A percentile compares a stretch with the other conserved stretches of the same genome.
Evolutionary conservation across 2,888 invertebrate genomes (phyloP).

Genomic region (Spodoptera littoralis): DNA sequence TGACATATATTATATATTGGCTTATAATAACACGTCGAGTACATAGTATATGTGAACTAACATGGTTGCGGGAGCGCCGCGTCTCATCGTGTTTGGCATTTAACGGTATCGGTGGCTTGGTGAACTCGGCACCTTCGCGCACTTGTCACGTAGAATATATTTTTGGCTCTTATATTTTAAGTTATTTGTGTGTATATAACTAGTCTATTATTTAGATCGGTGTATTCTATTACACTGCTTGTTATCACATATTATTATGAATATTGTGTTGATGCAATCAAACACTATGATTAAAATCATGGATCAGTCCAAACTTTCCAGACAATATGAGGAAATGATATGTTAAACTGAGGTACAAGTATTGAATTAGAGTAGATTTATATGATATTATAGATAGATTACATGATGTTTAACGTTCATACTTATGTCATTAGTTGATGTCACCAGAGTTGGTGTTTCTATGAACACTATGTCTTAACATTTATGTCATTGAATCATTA

Average conservation of each 20-base stretch:
- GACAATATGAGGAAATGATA: constrained; percentile 75
- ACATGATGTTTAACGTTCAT: constrained; percentile 62
- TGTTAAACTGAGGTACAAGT: constrained; percentile 76
- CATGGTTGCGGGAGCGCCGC: constrained; percentile 52
- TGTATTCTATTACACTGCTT: constrained; percentile 64
- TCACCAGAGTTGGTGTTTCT: constrained; percentile 50
- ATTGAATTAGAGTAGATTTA: constrained; percentile 69
- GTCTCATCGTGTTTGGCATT: constrained; percentile 50
- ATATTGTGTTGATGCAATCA: constrained; percentile 66
- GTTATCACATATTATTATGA: constrained; percentile 56
- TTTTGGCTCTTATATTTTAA: constrained; percentile 63
- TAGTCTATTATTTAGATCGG: constrained; percentile 67
- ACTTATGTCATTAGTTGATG: constrained; percentile 60
- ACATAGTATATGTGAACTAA: constrained; percentile 52
- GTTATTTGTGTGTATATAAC: constrained; percentile 67
- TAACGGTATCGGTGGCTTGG: constrained; percentile 69
- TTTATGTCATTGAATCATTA: constrained; percentile 60
- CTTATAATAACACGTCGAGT: constrained; percentile 54
- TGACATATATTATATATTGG: constrained; percentile 51
- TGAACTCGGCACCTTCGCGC: constrained; percentile 59
- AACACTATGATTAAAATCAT: constrained; percentile 60
- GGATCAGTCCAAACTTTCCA: constrained; percentile 63
- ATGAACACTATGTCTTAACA: constrained; percentile 48
- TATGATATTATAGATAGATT: constrained; percentile 63
- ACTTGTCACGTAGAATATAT: constrained; percentile 55